These are phyloP conservation scores for Eulemur rufifrons DNA, from an alignment of 2,113 vertebrate genomes.

Conservation along the genomic window DNA sequence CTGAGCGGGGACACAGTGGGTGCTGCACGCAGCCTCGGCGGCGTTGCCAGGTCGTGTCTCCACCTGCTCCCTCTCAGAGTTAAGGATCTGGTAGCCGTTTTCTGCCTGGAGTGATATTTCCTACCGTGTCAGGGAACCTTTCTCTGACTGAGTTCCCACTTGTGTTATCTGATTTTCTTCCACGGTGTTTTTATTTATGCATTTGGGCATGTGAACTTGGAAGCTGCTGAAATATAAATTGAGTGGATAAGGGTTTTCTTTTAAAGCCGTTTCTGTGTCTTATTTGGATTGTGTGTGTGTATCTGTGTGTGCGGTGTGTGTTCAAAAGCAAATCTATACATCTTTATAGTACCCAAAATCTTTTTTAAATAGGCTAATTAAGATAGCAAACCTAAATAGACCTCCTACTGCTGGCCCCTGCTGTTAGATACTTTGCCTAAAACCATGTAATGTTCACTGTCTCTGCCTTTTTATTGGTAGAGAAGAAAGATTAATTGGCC, in stretches of 20 bases:
- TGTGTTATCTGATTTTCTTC: slow-evolving; percentile 50
- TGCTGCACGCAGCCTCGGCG: neutral
- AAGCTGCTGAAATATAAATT: slow-evolving; percentile 38
- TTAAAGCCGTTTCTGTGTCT: slow-evolving; percentile 25
- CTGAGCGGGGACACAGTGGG: neutral
- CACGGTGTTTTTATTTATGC: slow-evolving; percentile 18
- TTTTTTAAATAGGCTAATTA: slow-evolving; percentile 44
- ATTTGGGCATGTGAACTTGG: slow-evolving; percentile 25
- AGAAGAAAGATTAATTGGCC: slow-evolving; percentile 16
- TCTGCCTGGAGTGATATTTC: slow-evolving; percentile 19
- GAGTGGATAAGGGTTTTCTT: neutral
- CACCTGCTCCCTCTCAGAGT: slow-evolving; percentile 23
- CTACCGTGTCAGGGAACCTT: slow-evolving; percentile 22
- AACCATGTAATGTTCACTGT: neutral
- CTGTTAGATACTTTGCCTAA: neutral
- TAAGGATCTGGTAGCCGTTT: slow-evolving; percentile 33
- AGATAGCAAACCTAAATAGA: slow-evolving; percentile 13
- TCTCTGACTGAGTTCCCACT: slow-evolving; percentile 39
- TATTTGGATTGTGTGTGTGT: neutral
- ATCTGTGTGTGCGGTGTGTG: neutral
- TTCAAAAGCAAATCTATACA: neutral
- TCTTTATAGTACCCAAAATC: neutral
- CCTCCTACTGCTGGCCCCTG: neutral
- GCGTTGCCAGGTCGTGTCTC: neutral
- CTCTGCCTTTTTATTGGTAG: neutral